Evolutionary conservation across 2,113 vertebrate genomes (phyloP).

Genomic region (Tachysurus fulvidraco): DNA sequence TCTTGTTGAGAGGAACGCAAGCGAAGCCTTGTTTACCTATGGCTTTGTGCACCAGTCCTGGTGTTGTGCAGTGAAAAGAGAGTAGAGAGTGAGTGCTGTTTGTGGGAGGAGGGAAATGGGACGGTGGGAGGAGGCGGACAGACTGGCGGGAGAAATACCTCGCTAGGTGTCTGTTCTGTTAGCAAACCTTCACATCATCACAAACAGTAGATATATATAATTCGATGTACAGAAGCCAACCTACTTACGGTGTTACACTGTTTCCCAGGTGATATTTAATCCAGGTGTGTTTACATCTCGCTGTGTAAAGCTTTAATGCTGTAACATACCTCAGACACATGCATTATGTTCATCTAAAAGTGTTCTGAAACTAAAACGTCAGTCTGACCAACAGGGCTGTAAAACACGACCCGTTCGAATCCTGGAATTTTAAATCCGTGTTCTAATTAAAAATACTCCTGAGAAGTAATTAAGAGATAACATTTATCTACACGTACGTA

Average conservation of each 20-base stretch:
- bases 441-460: neutral
- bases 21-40: constrained; percentile 70
- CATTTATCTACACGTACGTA: neutral
- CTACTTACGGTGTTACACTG: neutral
- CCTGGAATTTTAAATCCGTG: neutral
- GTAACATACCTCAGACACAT: neutral
- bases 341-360: neutral
- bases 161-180: neutral
- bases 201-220: neutral
- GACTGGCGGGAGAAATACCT: constrained; percentile 8
- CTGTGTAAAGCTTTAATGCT: neutral
- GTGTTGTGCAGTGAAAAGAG: constrained; percentile 73
- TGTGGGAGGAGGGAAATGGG: constrained; percentile 39
- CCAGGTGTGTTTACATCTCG: neutral
- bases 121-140: constrained; percentile 27
- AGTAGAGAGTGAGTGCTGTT: constrained; percentile 56
- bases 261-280: neutral
- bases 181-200: neutral
- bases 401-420: neutral
- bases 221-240: neutral
- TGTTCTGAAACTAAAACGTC: neutral
- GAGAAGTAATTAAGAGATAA: neutral
- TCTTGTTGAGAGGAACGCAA: constrained; percentile 56
- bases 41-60: constrained; percentile 63
- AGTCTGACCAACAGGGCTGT: neutral